Conservation (phyloP, 2,113 vertebrate genomes). For the Pyrgilauda ruficollis region DNA sequence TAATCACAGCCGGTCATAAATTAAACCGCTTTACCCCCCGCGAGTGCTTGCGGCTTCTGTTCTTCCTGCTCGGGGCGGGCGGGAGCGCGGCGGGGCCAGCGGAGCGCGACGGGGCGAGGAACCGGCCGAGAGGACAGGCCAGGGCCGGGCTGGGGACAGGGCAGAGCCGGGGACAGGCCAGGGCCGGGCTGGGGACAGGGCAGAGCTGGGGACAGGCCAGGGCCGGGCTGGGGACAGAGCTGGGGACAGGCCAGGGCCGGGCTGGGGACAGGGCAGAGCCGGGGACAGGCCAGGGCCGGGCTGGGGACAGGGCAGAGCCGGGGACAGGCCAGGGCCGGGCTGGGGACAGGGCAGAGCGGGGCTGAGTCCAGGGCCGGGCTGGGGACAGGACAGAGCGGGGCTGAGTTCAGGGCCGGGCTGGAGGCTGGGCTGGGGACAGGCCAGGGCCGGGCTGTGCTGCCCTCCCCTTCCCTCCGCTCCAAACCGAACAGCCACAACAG, state of each 20-base stretch:
- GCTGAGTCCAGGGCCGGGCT: too few species aligned
- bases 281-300: background rate
- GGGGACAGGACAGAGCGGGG: too few species aligned
- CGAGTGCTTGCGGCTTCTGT: background rate
- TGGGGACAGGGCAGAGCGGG: background rate
- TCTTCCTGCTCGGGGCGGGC: background rate
- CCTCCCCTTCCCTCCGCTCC: background rate
- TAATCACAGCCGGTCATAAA: slow-evolving; percentile 51
- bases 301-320: background rate
- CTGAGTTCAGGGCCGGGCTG: too few species aligned
- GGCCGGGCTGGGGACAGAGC: too few species aligned
- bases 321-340: background rate
- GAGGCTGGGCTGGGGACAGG: background rate
- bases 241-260: background rate
- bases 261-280: too few species aligned
- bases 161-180: background rate
- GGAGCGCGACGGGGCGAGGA: background rate
- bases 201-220: background rate
- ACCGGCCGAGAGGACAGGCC: background rate
- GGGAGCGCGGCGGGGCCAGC: background rate
- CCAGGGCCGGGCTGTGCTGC: background rate
- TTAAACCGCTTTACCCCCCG: slow-evolving; percentile 49
- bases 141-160: background rate
- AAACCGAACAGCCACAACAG: background rate
- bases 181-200: too few species aligned